Conservation (phyloP, 2,113 vertebrate genomes). For the Anolis sagrei region DNA sequence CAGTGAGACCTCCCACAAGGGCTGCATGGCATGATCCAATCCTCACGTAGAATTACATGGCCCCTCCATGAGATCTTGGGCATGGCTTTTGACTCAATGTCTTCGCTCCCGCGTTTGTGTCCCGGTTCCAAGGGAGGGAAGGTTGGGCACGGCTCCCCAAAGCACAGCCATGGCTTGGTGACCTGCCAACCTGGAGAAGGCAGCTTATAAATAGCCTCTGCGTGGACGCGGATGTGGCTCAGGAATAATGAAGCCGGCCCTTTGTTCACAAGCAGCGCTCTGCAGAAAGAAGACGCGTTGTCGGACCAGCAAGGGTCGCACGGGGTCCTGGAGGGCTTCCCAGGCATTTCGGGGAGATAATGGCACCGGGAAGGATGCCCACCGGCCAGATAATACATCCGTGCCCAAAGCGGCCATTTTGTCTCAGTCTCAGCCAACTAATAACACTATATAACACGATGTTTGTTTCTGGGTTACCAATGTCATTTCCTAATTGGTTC, state of each 20-base stretch:
- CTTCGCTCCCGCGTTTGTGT: background rate
- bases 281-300: background rate
- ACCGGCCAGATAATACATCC: constrained; percentile 44
- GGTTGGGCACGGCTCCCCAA: background rate
- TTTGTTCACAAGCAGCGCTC: background rate
- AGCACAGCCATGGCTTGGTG: constrained; percentile 28
- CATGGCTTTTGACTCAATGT: background rate
- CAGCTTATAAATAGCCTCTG: constrained; percentile 28
- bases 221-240: constrained; percentile 18
- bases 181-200: constrained; percentile 36
- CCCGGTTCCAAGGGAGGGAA: background rate
- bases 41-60: too few relatives aligned
- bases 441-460: constrained; percentile 6
- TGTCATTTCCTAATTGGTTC: too few relatives aligned
- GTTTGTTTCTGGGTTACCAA: too few relatives aligned
- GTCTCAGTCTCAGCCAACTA: constrained; percentile 54
- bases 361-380: constrained; percentile 52
- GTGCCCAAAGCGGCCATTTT: constrained; percentile 32
- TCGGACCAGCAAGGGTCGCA: background rate
- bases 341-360: background rate
- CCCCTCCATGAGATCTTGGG: too few relatives aligned
- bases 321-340: background rate
- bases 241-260: background rate
- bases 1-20: too few relatives aligned
- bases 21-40: too few relatives aligned